Base-by-base conservation (phyloP, 2,888 invertebrate genomes). In the Bursaphelenchus okinawaensis region DNA sequence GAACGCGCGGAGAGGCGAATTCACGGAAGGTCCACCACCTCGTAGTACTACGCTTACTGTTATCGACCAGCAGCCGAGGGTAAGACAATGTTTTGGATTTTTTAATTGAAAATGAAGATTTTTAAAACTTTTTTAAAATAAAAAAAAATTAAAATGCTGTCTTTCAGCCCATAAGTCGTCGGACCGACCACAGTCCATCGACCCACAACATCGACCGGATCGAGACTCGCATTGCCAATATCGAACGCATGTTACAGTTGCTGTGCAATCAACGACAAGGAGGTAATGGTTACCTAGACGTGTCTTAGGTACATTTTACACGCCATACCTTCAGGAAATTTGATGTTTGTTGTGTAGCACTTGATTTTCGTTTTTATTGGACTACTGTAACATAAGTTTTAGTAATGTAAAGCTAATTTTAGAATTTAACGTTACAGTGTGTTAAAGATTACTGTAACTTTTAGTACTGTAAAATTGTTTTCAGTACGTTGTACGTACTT, bases 191-290 rank as follows among this genome's bases (percentile, higher is more conserved):
- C 40, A 40, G 40, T 4, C 40, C 40, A 4, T 40, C 40, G 16
- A 40, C 12, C n/a, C 40, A 40, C 3, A 40, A 40, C 40, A 40
- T 57, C 16, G 58, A 57, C n/a, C 26, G 54, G 16, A 22, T 63
- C 4, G 67, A 63, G 27, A 40, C 22, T 26, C 63, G 68, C 9
- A 22, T 63, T 19, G 51, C 67, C 12, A 63, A 63, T 7, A 63
- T 63, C 50, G 63, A 63, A 28, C 12, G 63, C 2, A 19, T 63
- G 4, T 55, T 63, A 22, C 27, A 20, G 23, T 22, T 20, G n/a
- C 9, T 63, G 31, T 60, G 23, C 62, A 29, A 67, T 27, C 66
- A 56, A 23, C 66, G 67, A 7, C 27, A 22, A 28, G 63, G 63
- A 63, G 63, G 63, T 62, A 23, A 27, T 26, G 2, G 6, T 23